Evolutionary conservation across 2,113 vertebrate genomes (phyloP).

Genomic region (Tringa solitaria): DNA sequence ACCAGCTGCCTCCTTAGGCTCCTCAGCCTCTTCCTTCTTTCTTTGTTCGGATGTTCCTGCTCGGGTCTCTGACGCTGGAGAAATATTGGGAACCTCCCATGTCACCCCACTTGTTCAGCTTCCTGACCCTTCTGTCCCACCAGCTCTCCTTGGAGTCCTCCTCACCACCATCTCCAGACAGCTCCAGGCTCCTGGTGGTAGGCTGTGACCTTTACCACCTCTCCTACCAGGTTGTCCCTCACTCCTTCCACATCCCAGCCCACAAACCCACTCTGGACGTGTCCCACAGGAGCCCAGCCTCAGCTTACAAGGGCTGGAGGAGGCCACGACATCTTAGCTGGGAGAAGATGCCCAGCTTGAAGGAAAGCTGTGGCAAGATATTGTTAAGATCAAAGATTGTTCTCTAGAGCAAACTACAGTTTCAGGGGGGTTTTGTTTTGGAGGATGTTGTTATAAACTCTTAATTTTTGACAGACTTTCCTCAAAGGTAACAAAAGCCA

Average conservation of each 20-base stretch:
- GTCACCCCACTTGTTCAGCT: neutral
- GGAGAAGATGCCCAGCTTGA: neutral
- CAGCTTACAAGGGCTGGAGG: neutral
- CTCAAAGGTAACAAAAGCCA: neutral
- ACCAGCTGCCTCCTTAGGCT: neutral
- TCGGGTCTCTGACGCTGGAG: neutral
- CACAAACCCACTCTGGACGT: neutral
- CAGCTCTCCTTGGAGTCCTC: neutral
- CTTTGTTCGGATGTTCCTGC: neutral
- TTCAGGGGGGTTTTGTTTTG: neutral
- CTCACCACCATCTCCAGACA: neutral
- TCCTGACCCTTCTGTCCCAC: neutral
- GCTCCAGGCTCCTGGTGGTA: neutral
- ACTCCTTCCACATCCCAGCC: neutral
- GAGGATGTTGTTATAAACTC: neutral
- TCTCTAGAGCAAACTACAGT: neutral
- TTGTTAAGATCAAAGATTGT: neutral
- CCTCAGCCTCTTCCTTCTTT: neutral
- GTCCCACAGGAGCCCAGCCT: neutral
- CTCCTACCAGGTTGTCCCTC: neutral
- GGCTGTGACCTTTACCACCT: neutral
- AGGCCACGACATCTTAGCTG: neutral
- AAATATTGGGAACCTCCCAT: fast-evolving
- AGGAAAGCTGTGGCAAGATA: neutral
- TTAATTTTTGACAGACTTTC: neutral